A percentile compares a stretch with the other conserved stretches of the same genome.
These are phyloP conservation scores for Cheilosia vernalis DNA, from an alignment of 2,888 invertebrate genomes.

Conservation along the genomic window DNA sequence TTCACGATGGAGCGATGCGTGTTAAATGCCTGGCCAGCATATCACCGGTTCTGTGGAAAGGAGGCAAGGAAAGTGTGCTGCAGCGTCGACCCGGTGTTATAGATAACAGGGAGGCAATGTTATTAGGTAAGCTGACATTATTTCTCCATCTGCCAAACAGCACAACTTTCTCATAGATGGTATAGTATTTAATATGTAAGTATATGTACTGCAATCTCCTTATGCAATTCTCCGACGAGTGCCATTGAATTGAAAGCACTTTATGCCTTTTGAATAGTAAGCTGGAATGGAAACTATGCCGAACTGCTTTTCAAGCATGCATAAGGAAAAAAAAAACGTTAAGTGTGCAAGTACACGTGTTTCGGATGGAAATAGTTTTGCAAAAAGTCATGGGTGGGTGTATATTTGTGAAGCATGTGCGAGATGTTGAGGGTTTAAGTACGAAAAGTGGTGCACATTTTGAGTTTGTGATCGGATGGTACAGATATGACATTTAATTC, in stretches of 20 bases:
- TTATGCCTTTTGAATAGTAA: constrained; percentile 13
- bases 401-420: no score
- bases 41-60: constrained; percentile 86
- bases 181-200: no score
- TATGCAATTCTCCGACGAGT: constrained; percentile 8
- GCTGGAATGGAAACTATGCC: background rate
- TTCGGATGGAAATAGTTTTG: background rate
- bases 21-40: constrained; percentile 86
- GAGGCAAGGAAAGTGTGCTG: constrained; percentile 85
- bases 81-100: constrained; percentile 85
- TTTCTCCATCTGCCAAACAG: background rate
- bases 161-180: no score
- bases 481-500: no score
- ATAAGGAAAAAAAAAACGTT: background rate
- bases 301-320: background rate
- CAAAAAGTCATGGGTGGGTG: no score
- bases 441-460: no score
- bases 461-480: no score
- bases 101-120: constrained; percentile 86
- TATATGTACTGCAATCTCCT: background rate
- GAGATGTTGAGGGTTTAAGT: no score
- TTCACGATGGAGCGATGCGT: constrained; percentile 86
- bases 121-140: constrained; percentile 84
- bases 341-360: background rate
- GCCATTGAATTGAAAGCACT: constrained; percentile 2